A percentile compares a stretch with the other conserved stretches of the same genome.
phyloP scores from a whole-genome alignment of 2,113 vertebrate species.

The Oncorhynchus nerka region DNA sequence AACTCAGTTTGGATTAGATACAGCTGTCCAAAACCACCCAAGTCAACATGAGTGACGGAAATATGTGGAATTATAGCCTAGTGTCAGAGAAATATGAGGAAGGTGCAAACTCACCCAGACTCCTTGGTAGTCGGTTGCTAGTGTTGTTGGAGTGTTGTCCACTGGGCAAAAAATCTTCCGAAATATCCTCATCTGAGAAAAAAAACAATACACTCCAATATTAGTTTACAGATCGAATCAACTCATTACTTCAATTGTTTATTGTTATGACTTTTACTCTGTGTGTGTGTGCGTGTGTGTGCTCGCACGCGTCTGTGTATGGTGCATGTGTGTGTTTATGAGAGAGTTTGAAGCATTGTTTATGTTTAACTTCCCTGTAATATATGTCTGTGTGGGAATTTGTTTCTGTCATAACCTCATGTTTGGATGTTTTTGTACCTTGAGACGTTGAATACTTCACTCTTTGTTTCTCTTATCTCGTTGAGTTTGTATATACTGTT shows the following conservation, averaged over 20 bases:
- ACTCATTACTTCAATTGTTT: conserved; percentile 2
- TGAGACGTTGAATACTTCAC: too few relatives aligned
- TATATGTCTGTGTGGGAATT: not conserved
- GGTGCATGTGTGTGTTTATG: not conserved
- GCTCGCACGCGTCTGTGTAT: not conserved
- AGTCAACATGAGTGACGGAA: not conserved
- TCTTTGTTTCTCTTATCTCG: not conserved
- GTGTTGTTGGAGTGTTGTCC: conserved; percentile 43
- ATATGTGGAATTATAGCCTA: not conserved
- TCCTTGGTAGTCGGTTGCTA: conserved; percentile 58
- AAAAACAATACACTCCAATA: conserved; percentile 35
- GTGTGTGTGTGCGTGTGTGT: conserved; percentile 13
- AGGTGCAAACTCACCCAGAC: conserved; percentile 55
- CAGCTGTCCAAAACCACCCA: conserved; percentile 2
- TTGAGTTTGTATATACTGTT: conserved; percentile 1
- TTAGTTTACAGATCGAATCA: not conserved
- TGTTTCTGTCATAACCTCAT: too few relatives aligned
- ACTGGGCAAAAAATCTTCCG: conserved; percentile 40
- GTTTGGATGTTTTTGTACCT: not conserved
- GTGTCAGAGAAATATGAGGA: not conserved
- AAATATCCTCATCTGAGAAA: conserved; percentile 59
- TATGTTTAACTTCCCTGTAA: not conserved
- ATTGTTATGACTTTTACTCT: conserved; percentile 9
- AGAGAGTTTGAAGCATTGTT: not conserved
- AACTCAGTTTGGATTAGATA: conserved; percentile 4